Conservation (phyloP, 1,140 invertebrate genomes). For the Ctenoplectra terminalis region DNA sequence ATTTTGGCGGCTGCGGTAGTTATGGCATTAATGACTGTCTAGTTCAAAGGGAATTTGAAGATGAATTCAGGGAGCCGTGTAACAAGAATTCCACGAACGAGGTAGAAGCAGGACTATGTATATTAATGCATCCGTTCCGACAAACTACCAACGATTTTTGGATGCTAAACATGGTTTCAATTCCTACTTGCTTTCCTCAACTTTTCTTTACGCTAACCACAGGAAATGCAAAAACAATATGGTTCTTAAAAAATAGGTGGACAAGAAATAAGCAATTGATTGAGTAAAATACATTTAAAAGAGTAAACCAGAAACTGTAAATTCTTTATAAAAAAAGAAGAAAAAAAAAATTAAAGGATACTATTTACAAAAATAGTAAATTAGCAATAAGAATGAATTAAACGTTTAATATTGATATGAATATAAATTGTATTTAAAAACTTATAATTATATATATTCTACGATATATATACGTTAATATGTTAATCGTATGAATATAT, state of each 20-base stretch:
- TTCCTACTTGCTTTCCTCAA: neutral
- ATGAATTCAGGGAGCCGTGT: constrained; percentile 64
- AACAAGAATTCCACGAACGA: constrained; percentile 44
- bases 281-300: no score
- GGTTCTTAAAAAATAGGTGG: neutral
- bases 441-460: no score
- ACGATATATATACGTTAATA: no score
- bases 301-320: no score
- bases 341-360: no score
- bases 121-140: constrained; percentile 39
- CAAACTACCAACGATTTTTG: constrained; percentile 21
- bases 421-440: no score
- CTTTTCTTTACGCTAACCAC: neutral
- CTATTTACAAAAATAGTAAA: no score
- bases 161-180: constrained; percentile 2
- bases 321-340: no score
- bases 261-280: no score
- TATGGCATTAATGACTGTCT: constrained; percentile 71
- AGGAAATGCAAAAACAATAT: neutral
- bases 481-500: no score
- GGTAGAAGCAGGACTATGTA: constrained; percentile 53
- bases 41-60: constrained; percentile 69
- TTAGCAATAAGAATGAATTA: no score
- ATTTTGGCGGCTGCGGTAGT: constrained; percentile 64
- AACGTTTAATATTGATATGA: no score